phyloP scores from a whole-genome alignment of 2,888 invertebrate species.

The Polymixis lichenea region DNA sequence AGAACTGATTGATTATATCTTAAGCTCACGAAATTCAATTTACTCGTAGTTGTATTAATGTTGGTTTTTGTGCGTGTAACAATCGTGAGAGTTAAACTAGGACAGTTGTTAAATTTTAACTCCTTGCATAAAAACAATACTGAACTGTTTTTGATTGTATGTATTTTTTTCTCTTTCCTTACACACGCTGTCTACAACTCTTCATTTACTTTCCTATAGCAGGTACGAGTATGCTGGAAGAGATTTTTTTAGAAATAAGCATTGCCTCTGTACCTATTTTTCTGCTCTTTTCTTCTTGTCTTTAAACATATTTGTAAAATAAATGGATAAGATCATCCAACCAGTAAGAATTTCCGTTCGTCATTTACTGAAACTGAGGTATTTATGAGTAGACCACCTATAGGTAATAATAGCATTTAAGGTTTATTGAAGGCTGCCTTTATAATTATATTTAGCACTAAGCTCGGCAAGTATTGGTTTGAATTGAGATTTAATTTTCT shows the following conservation, averaged over 20 bases:
- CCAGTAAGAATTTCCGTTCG: slow-evolving; percentile 12
- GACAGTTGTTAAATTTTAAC: slow-evolving; percentile 22
- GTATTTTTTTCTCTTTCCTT: no score
- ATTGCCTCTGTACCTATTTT: no score
- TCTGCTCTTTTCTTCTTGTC: no score
- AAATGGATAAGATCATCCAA: not conserved
- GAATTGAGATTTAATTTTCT: not conserved
- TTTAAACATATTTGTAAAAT: no score
- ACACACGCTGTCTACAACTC: no score
- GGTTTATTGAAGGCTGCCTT: not conserved
- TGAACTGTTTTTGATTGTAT: no score
- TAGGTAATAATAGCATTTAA: not conserved
- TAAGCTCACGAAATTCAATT: slow-evolving; percentile 54
- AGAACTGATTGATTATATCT: slow-evolving; percentile 56
- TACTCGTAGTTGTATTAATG: slow-evolving; percentile 26
- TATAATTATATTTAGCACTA: not conserved
- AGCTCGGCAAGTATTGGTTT: not conserved
- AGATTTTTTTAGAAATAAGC: no score
- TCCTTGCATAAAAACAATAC: slow-evolving; percentile 25
- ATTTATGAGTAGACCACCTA: not conserved
- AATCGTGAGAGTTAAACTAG: slow-evolving; percentile 47
- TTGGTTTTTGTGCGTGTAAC: slow-evolving; percentile 44
- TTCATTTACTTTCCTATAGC: no score
- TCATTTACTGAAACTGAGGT: slow-evolving; percentile 3
- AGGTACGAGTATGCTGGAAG: no score